These are phyloP conservation scores for Netelia virgata DNA, from an alignment of 2,888 invertebrate genomes.

Conservation along the genomic window DNA sequence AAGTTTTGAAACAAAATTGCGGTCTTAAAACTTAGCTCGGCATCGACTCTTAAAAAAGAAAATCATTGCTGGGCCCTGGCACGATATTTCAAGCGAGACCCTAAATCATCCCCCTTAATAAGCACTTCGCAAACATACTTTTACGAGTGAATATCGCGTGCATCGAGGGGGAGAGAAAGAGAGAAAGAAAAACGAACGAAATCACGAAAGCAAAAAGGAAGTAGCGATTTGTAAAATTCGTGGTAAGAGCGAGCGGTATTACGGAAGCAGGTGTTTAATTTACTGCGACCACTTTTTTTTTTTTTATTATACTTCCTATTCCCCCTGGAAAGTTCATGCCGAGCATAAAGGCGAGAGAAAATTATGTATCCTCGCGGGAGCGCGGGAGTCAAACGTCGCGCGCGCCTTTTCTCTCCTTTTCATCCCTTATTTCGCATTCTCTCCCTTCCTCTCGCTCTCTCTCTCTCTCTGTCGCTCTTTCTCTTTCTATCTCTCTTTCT, in stretches of 20 bases:
- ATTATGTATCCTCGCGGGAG: neutral
- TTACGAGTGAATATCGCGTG: constrained; percentile 14
- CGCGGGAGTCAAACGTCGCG: constrained; percentile 11
- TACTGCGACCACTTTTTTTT: constrained; percentile 28
- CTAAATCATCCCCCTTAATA: neutral
- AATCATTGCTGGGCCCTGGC: too few relatives aligned
- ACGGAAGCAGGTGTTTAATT: constrained; percentile 52
- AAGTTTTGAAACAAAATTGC: too few relatives aligned
- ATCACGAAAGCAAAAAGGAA: neutral
- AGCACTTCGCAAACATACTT: neutral
- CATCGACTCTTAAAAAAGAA: too few relatives aligned
- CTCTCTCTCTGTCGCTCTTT: neutral
- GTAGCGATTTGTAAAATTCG: constrained; percentile 50
- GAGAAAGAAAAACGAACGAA: neutral
- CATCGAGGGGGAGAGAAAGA: neutral
- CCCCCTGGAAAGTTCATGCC: constrained; percentile 39
- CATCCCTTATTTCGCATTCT: constrained; percentile 33
- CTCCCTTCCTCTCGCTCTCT: constrained; percentile 22
- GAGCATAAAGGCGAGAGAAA: constrained; percentile 27
- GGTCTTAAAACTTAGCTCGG: too few relatives aligned
- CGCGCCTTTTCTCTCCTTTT: constrained; percentile 39
- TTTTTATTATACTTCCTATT: constrained; percentile 11
- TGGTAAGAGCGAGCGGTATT: constrained; percentile 25
- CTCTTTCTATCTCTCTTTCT: neutral
- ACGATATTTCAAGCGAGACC: too few relatives aligned